These are phyloP conservation scores for Drosophila anceps DNA, from an alignment of 2,888 invertebrate species.

Conservation along the genomic window DNA sequence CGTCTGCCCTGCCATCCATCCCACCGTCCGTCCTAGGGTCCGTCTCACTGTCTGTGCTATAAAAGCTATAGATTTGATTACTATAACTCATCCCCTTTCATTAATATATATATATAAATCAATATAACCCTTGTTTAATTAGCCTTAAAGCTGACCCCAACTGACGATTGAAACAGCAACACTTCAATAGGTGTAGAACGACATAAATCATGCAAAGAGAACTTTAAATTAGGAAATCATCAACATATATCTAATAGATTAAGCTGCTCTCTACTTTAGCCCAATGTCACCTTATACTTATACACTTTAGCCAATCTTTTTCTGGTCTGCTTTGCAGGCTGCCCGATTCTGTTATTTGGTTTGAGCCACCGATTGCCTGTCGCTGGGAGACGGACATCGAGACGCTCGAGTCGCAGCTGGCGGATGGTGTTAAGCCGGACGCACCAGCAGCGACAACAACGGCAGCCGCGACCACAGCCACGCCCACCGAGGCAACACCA, in stretches of 20 bases:
- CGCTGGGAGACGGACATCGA: slow-evolving; percentile 88
- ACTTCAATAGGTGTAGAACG: no score
- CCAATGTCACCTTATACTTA: no score
- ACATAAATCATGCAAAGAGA: no score
- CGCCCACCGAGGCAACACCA: slow-evolving; percentile 73
- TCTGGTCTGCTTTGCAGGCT: slow-evolving; percentile 84
- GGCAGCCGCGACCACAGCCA: slow-evolving; percentile 63
- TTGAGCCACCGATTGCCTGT: slow-evolving; percentile 91
- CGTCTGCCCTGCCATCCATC: not conserved
- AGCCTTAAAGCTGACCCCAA: no score
- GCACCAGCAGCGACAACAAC: slow-evolving; percentile 21
- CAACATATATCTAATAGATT: no score
- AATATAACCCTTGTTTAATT: no score
- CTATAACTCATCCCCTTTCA: no score
- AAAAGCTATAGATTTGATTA: no score
- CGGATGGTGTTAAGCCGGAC: slow-evolving; percentile 66
- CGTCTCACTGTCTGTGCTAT: not conserved
- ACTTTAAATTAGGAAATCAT: no score
- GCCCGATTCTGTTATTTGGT: slow-evolving; percentile 90
- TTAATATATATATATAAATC: no score
- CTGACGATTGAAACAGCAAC: no score
- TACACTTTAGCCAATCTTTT: no score
- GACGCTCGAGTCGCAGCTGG: slow-evolving; percentile 83
- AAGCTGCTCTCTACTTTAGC: not conserved
- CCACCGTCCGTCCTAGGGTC: not conserved